Evolutionary conservation across 2,888 invertebrate species (phyloP).

Genomic region (Digitonthophagus gazella): DNA sequence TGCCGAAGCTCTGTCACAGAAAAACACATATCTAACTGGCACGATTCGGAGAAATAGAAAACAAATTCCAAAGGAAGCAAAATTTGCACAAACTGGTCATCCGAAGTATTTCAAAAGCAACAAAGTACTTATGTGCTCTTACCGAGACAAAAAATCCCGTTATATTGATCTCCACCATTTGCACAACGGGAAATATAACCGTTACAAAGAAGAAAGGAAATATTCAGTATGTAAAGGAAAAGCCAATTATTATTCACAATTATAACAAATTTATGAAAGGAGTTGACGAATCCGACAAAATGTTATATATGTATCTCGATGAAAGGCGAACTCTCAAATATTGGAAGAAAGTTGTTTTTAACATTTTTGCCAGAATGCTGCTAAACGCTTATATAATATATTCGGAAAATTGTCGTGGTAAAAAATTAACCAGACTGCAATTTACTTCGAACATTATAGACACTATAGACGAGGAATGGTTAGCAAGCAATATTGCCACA

Average conservation of each 20-base stretch:
- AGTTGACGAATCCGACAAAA: constrained; percentile 35
- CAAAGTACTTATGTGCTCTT: constrained; percentile 33
- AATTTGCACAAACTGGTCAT: constrained; percentile 28
- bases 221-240: constrained; percentile 27
- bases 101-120: constrained; percentile 32
- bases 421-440: constrained; percentile 33
- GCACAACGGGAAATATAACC: constrained; percentile 29
- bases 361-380: constrained; percentile 36
- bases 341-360: constrained; percentile 38
- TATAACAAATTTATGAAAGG: constrained; percentile 37
- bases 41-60: constrained; percentile 34
- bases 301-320: constrained; percentile 36
- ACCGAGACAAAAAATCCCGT: constrained; percentile 32
- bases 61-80: constrained; percentile 31
- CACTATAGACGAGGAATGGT: constrained; percentile 32
- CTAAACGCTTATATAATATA: constrained; percentile 37
- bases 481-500: constrained; percentile 16
- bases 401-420: constrained; percentile 28
- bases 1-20: constrained; percentile 28
- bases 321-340: constrained; percentile 36
- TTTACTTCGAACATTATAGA: constrained; percentile 35
- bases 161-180: constrained; percentile 30
- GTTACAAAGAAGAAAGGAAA: constrained; percentile 24
- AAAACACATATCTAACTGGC: constrained; percentile 31
- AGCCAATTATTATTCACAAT: constrained; percentile 25